Evolutionary conservation across 2,797 vertebrate genomes (phyloP).

Genomic region (Pempheris klunzingeri): DNA sequence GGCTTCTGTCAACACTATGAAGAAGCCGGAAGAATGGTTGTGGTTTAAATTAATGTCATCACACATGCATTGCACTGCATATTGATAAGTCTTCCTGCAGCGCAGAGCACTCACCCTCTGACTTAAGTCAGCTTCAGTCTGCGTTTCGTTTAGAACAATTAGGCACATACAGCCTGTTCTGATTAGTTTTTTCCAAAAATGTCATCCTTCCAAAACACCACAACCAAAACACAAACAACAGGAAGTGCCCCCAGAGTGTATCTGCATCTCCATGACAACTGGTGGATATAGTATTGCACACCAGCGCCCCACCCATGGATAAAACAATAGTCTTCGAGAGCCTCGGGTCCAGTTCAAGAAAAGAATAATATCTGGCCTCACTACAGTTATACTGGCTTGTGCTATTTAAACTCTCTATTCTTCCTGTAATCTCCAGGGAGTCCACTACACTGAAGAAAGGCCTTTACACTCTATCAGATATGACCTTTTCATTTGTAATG

Average conservation of each 20-base stretch:
- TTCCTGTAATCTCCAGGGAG: conserved; percentile 59
- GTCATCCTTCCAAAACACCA: conserved; percentile 33
- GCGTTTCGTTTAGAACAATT: conserved; percentile 29
- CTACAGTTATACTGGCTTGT: conserved; percentile 17
- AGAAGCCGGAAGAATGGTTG: conserved; percentile 19
- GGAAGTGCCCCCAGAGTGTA: conserved; percentile 55
- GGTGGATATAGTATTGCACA: conserved; percentile 17
- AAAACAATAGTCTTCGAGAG: conserved; percentile 66
- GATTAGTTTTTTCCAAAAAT: conserved; percentile 45
- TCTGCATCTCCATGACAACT: conserved; percentile 55
- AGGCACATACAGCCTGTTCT: conserved; percentile 9
- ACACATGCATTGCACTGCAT: not conserved
- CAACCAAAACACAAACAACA: conserved; percentile 64
- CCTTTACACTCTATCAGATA: conserved; percentile 61
- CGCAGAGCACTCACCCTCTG: not conserved
- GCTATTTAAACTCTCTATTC: conserved; percentile 77
- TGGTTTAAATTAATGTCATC: conserved; percentile 2
- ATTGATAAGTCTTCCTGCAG: not conserved
- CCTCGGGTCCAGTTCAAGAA: conserved; percentile 44
- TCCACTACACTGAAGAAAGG: conserved; percentile 40
- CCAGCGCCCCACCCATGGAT: conserved; percentile 57
- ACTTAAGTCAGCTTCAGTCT: conserved; percentile 8
- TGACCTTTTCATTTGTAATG: conserved; percentile 69
- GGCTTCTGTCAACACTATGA: conserved; percentile 15
- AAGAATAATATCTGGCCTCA: conserved; percentile 51